Evolutionary conservation across 2,113 vertebrate species (phyloP), one percentile per base, ranked within the genome.

Genomic region (Aptenodytes forsteri): DNA sequence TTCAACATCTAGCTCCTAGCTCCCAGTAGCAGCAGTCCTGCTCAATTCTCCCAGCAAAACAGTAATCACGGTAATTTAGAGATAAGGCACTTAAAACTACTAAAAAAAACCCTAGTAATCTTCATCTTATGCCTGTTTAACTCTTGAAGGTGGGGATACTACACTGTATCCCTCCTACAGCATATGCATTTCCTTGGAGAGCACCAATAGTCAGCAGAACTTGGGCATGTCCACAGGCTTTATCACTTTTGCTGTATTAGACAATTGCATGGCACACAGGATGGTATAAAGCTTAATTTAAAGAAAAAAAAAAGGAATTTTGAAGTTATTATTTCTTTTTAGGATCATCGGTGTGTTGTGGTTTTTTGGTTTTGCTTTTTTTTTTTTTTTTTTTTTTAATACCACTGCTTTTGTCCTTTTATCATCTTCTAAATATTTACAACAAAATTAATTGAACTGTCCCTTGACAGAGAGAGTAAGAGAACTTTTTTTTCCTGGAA

Each of bases 281-380:
- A 55, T 34, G 8, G 30, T 36, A 88, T 9, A 71, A 49, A 50
- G 7, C 7, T 73, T 59, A 67, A 38, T 32, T 83, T 26, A 71
- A 86, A 71, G 2, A 47, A 29, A 59, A 58, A 71, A 38, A 23
- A 21, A 71, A 25, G 0, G 7, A 29, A 55, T 71, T 49, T 58
- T 62, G 38, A 83, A 26, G 16, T 64, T 58, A 34, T 9, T 30
- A 13, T 10, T 47, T 46, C 25, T 40, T 89, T 46, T 38, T 58
- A 71, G 47, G 18, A 62, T 54, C 47, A 44, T 11, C 52, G 13
- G 17, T 55, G 19, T 38, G 22, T 13, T 65, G 16, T 13, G n/a
- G 0, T 1, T 13, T 42, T 64, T 46, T 13, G 5, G 12, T 21
- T 34, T 16, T 2, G 4, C 46, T 7, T 25, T 4, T 30, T 42